Evolutionary conservation across 2,113 vertebrate genomes (phyloP).

Genomic region (Colinus virginianus): DNA sequence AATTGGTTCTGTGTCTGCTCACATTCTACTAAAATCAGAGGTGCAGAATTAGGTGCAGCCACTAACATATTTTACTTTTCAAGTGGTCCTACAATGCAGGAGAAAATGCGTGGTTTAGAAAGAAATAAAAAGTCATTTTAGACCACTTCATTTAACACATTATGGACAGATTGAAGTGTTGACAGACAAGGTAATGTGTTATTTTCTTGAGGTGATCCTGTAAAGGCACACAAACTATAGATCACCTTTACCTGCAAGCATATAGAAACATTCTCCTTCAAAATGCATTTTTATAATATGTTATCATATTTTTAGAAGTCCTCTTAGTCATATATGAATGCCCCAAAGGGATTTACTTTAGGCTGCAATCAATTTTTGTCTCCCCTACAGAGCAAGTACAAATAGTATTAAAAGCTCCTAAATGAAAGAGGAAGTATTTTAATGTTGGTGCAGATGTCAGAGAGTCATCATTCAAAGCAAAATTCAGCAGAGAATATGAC

Average conservation of each 20-base stretch:
- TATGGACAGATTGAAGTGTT: neutral
- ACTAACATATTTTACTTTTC: neutral
- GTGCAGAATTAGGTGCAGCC: neutral
- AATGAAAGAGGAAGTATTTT: constrained; percentile 23
- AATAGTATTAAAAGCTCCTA: constrained; percentile 33
- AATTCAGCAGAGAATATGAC: constrained; percentile 23
- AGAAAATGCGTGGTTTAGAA: neutral
- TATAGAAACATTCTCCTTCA: neutral
- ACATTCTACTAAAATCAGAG: neutral
- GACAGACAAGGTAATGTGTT: neutral
- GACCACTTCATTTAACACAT: neutral
- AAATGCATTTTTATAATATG: neutral
- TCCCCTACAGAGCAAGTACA: constrained; percentile 10
- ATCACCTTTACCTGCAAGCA: neutral
- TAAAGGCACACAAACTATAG: neutral
- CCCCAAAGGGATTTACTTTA: constrained; percentile 31
- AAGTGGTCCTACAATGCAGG: neutral
- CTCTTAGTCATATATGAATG: constrained; percentile 46
- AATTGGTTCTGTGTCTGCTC: neutral
- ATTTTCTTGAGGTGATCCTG: neutral
- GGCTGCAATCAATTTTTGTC: constrained; percentile 26
- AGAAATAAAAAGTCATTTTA: neutral
- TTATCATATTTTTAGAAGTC: constrained; percentile 39
- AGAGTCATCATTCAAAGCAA: neutral
- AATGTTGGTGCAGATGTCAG: constrained; percentile 36